phyloP scores from a whole-genome alignment of 64 coral and sea anemone species.

The Acropora yongei region DNA sequence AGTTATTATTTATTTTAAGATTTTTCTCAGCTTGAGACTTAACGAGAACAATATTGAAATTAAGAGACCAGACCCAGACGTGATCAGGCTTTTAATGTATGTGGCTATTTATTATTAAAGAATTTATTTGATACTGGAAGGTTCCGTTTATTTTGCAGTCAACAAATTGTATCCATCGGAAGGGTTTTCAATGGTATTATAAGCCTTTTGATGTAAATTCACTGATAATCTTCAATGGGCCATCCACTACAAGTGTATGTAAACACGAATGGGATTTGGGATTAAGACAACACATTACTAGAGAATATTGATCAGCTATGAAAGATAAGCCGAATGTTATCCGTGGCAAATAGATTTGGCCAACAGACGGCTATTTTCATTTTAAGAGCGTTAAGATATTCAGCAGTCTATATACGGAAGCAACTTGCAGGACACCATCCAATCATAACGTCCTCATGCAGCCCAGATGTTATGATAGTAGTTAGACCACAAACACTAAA shows the following conservation, averaged over 20 bases:
- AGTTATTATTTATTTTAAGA: too few species aligned
- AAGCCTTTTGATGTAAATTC: background rate
- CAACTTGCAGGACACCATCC: background rate
- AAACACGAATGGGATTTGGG: background rate
- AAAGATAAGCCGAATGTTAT: background rate
- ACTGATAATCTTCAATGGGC: background rate
- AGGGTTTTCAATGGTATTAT: background rate
- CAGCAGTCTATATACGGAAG: background rate
- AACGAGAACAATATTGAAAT: background rate
- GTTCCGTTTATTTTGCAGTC: background rate
- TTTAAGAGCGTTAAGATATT: background rate
- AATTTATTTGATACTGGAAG: background rate
- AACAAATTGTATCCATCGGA: background rate
- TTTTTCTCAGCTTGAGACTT: too few species aligned
- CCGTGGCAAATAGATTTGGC: background rate
- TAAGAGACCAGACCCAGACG: background rate
- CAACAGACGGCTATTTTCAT: too few species aligned
- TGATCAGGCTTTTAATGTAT: background rate
- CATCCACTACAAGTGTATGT: background rate
- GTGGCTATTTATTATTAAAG: slow-evolving; percentile 2
- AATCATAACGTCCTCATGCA: too few species aligned
- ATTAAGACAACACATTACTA: background rate
- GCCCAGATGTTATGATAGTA: too few species aligned
- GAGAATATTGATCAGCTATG: background rate
- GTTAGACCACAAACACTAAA: too few species aligned